phyloP scores from a whole-genome alignment of 2,113 vertebrate species.

The Neolamprologus sp. region DNA sequence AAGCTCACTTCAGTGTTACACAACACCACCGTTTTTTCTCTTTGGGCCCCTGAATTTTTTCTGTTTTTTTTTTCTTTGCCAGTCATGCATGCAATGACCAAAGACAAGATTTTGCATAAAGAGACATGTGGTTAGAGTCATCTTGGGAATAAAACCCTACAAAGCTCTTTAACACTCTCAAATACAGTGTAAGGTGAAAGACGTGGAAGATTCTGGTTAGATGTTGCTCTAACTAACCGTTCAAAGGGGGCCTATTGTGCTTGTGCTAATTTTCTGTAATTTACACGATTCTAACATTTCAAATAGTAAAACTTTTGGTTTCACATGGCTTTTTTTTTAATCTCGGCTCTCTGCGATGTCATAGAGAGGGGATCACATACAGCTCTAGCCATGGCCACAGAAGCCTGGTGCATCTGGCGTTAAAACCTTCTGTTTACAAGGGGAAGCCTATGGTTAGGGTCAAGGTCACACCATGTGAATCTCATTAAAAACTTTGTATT shows the following conservation, averaged over 20 bases:
- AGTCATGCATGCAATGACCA: not conserved
- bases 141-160: not conserved
- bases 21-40: not conserved
- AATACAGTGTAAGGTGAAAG: not conserved
- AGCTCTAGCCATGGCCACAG: not conserved
- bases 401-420: not conserved
- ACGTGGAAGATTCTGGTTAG: not conserved
- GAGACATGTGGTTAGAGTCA: not conserved
- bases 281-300: not conserved
- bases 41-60: not conserved
- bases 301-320: not conserved
- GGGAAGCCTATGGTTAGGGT: not conserved
- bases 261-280: not conserved
- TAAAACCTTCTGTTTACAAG: not conserved
- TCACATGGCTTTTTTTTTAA: not conserved
- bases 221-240: not conserved
- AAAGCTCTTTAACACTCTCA: not conserved
- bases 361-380: not conserved
- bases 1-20: conserved; percentile 3
- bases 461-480: not conserved
- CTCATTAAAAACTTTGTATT: not conserved
- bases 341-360: not conserved
- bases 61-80: not conserved
- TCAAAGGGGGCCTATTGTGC: not conserved
- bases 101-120: not conserved